A percentile compares a stretch with the other conserved stretches of the same genome.
phyloP scores from a whole-genome alignment of 2,797 vertebrate species.

The Gymnocypris eckloni region DNA sequence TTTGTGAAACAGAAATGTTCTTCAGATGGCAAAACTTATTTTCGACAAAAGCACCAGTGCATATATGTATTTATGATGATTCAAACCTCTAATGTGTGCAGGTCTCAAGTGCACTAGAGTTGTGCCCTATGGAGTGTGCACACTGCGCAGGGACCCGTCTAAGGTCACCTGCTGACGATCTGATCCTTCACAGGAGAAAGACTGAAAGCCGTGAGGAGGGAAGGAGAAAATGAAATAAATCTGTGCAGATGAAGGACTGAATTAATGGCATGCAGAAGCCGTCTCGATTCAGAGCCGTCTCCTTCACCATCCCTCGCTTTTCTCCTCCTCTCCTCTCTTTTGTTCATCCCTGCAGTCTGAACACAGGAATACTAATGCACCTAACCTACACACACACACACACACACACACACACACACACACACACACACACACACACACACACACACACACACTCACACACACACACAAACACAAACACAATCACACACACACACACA shows the following conservation, averaged over 20 bases:
- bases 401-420: too few relatives aligned
- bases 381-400: constrained; percentile 42
- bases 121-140: background rate
- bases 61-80: background rate
- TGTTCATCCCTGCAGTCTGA: constrained; percentile 56
- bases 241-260: constrained; percentile 62
- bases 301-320: constrained; percentile 59
- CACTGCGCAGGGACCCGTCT: background rate
- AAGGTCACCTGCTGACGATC: background rate
- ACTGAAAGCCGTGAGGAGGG: constrained; percentile 58
- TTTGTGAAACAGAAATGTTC: too few relatives aligned
- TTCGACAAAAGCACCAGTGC: too few relatives aligned
- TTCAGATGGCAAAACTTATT: too few relatives aligned
- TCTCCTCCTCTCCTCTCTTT: constrained; percentile 54
- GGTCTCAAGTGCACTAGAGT: background rate
- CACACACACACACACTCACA: too few relatives aligned
- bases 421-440: too few relatives aligned
- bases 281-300: constrained; percentile 68
- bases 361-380: constrained; percentile 78
- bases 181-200: background rate
- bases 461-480: too few relatives aligned
- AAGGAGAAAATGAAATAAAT: constrained; percentile 39
- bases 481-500: too few relatives aligned
- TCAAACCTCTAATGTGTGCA: background rate
- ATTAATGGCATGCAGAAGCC: constrained; percentile 72